Base-by-base conservation (phyloP, 1,140 invertebrate genomes). In the Eueides isabella region DNA sequence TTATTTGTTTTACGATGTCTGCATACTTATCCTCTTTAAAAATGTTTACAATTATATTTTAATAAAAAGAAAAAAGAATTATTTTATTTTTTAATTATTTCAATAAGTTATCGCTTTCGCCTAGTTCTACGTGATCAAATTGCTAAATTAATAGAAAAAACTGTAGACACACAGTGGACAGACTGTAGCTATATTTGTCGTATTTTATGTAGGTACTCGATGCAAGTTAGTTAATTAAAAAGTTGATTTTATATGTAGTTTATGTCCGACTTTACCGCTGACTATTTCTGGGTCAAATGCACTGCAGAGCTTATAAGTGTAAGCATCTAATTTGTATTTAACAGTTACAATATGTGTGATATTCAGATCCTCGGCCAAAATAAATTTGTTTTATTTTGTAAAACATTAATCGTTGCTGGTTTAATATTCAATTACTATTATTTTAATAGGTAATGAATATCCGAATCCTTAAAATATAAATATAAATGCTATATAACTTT, bases 1-100 rank as follows among this genome's bases (percentile, higher is more conserved):
- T 69, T 69, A 69, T 26, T 55, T 26, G 48, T 55, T 55, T 55
- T 55, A 23, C 48, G 48, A 55, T 55, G 48, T 26, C 19, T 23
- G 19, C 19, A 55, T 55, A 55, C 48, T 55, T 55, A 55, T 55
- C 9, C 23, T 55, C n/a, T 1, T 55, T 26, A 23, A 2, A 23
- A 55, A 55, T 48, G n/a, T 1, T 55, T 9, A 26, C 5, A 55
- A 11, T 26, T 7, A 55, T 55, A 55, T 23, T 55, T 26, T 26
- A 55, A 55, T 12, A 2, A 23, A 55, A 23, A 55, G 16, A n/a
- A n/a, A n/a, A n/a, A n/a, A n/a, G n/a, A 31, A 7, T 7, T 38
- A 38, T 12, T 5, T 33, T 3, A 33, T 55, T 55, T 55, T 55
- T 23, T 55, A 55, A 12, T 55, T 55, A 55, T 26, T 9, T 48